phyloP scores from a whole-genome alignment of 2,113 vertebrate genomes.

The Narcine bancroftii region DNA sequence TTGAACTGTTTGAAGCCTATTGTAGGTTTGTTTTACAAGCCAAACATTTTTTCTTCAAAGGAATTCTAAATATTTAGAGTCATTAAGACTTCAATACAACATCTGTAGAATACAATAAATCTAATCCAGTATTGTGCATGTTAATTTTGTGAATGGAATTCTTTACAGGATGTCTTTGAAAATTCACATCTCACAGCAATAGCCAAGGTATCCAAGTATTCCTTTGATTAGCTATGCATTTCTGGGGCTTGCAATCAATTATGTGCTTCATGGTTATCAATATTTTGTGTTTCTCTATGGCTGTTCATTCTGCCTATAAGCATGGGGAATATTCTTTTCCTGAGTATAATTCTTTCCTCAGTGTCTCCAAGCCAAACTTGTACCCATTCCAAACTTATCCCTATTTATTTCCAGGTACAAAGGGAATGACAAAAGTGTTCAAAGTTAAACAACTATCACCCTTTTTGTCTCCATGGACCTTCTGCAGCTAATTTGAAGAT shows the following conservation, averaged over 20 bases:
- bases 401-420: not conserved
- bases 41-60: not conserved
- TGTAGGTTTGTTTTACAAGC: not conserved
- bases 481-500: no score
- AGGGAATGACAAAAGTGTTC: not conserved
- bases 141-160: slow-evolving; percentile 20
- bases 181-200: not conserved
- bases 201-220: not conserved
- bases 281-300: not conserved
- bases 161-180: not conserved
- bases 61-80: slow-evolving; percentile 3
- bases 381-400: not conserved
- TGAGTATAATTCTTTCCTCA: not conserved
- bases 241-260: not conserved
- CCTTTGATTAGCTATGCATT: not conserved
- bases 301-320: not conserved
- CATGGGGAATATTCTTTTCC: not conserved
- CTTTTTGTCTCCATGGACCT: no score
- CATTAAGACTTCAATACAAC: not conserved
- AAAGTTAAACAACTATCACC: not conserved
- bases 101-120: not conserved
- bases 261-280: not conserved
- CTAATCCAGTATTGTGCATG: not conserved
- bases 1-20: not conserved
- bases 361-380: no score